Evolutionary conservation across 53 echinoderm and acorn worm species (phyloP), one percentile per base, ranked within the genome.

Genomic region (Actinopyga echinites): DNA sequence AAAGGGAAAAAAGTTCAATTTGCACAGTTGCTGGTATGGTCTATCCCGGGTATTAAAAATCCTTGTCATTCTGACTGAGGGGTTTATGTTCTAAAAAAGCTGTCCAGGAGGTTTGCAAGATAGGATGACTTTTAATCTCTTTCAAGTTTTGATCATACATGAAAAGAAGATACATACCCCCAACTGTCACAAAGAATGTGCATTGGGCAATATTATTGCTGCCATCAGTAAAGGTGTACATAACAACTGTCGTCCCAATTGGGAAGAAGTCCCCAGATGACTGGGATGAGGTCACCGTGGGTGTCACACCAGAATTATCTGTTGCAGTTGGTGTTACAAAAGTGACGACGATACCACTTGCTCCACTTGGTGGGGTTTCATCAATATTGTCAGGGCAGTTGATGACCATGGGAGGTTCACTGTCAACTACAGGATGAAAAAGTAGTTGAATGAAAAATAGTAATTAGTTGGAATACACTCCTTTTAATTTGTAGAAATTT

Each of bases 291-390:
- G 77, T 77, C 43, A 77, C 77, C 0, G 21, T 55, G 15, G 77
- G 56, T 15, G 49, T 49, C 15, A 13, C 52, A 17, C 77, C 77
- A 17, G 77, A 55, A 53, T 53, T 55, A 20, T 77, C 77, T 21
- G 77, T 77, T 22, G 77, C 77, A 56, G 77, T 26, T 28, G 77
- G 77, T 32, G 49, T 55, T 26, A 7, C 31, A 49, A 77, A 77
- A 19, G 54, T 10, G 3, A 56, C 54, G 0, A 56, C 28, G 8
- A 29, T 31, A 5, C 77, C 77, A 13, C 12, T 43, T 4, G 30
- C 25, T 30, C 77, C 77, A 32, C 32, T 56, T 8, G 55, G 77
- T 52, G 77, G 53, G 21, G 29, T 33, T 1, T 6, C 55, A 13
- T 28, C 13, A 62, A 30, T 26, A 26, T 62, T 30, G 9, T 62